Evolutionary conservation across 2,797 vertebrate genomes (phyloP).

Genomic region (Arremon aurantiirostris): DNA sequence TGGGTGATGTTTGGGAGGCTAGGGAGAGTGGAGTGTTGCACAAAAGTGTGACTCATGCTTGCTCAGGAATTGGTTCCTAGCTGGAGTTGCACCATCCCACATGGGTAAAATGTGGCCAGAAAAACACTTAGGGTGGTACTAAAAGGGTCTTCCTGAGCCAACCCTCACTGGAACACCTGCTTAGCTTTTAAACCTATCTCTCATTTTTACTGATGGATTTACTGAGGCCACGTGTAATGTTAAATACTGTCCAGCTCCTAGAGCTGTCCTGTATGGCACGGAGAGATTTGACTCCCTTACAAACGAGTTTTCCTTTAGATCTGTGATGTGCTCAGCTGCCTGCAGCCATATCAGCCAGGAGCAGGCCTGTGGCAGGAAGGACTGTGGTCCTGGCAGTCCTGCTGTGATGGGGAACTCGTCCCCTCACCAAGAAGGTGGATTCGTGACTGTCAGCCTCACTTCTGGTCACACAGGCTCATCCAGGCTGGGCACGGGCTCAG

Average conservation of each 20-base stretch:
- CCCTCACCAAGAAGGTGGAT: not conserved
- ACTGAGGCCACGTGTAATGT: fast-evolving
- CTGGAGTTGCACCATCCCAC: not conserved
- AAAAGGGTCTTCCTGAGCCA: not conserved
- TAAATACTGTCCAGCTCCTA: not conserved
- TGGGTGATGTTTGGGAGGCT: not conserved
- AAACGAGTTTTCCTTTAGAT: not conserved
- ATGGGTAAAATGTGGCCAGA: not conserved
- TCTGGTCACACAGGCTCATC: not conserved
- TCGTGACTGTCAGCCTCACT: not conserved
- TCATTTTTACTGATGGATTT: not conserved
- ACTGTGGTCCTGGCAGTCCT: not conserved
- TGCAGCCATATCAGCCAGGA: not conserved
- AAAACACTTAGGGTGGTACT: not conserved
- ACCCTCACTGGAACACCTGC: not conserved
- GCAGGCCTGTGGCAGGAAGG: not conserved
- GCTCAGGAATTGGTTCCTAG: not conserved
- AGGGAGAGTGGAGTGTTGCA: not conserved
- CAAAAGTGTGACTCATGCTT: not conserved
- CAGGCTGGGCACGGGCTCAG: fast-evolving
- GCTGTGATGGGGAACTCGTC: fast-evolving
- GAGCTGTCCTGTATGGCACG: not conserved
- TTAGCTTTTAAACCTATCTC: not conserved
- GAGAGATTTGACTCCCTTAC: not conserved
- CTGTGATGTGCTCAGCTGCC: not conserved